Evolutionary conservation across 2,888 invertebrate genomes (phyloP), one percentile per base, ranked within the genome.

Genomic region (Megalurothrips usitatus): DNA sequence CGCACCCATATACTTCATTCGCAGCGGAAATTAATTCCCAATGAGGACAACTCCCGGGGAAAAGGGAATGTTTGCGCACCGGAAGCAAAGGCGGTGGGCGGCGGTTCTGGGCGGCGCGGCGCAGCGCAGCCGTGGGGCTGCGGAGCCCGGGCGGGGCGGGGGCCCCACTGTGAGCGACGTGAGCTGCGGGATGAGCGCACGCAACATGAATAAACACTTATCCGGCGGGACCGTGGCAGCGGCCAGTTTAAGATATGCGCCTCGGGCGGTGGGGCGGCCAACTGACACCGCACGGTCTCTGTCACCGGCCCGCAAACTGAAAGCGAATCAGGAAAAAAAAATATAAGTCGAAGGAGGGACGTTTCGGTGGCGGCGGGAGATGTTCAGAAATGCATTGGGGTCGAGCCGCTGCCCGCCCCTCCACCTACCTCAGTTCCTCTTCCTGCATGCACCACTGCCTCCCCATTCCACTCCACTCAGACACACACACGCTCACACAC

Each of bases 11-110:
- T 26, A 75, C 68, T 75, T 75, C 68, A 75, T 75, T 75, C 26
- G 68, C 1, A 26, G 68, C 68, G 68, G 68, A 75, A 75, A 75
- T 75, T 26, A 75, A 75, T 75, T 75, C 68, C 68, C 68, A 26
- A 75, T 75, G 68, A 75, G 6, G 68, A 75, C 68, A 75, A 26
- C 58, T 52, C 58, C 58, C 17, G 0, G 58, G n/a, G 68, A 19
- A 58, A 19, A 14, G 68, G 26, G 68, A 9, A 75, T 75, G 68
- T 75, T 75, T 75, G 10, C 23, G 23, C 68, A 23, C 68, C 68
- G 68, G 26, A 26, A 75, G 68, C 68, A 12, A 26, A 75, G 26
- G 34, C 34, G 34, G 34, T 43, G 34, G 26, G 34, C 34, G 34
- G 34, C 6, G 34, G 34, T 43, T 58, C 17, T n/a, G n/a, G 58